Percentiles rank a stretch among this genome's conserved stretches.
These are phyloP conservation scores for Leptodactylus fuscus DNA, from an alignment of 2,113 vertebrate species.

Conservation along the genomic window DNA sequence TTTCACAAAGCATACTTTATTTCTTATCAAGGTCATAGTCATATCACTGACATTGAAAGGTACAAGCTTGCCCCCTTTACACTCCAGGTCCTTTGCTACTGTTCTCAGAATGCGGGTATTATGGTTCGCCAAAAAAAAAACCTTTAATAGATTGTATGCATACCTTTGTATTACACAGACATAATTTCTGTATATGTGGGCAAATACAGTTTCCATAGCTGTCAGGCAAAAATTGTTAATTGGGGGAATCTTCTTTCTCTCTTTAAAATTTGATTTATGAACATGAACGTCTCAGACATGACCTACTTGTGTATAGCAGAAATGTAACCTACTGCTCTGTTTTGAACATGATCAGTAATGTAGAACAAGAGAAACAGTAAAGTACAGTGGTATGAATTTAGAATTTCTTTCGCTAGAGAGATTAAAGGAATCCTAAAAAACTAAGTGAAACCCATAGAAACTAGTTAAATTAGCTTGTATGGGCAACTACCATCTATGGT, in stretches of 20 bases:
- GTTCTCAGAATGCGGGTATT: background rate
- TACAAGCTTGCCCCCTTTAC: background rate
- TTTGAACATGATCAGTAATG: background rate
- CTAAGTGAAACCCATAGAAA: background rate
- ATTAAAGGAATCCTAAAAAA: background rate
- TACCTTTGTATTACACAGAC: no score
- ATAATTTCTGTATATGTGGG: no score
- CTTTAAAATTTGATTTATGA: background rate
- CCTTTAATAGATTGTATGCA: no score
- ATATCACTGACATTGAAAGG: background rate
- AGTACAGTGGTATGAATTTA: background rate
- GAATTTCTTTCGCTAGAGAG: background rate
- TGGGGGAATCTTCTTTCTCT: background rate
- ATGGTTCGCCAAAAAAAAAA: background rate
- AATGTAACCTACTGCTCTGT: background rate
- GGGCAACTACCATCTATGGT: no score
- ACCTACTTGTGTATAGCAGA: background rate
- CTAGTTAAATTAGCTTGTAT: no score
- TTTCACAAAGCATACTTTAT: background rate
- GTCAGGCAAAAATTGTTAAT: background rate
- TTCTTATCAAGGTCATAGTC: background rate
- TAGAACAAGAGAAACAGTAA: background rate
- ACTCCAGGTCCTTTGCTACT: no score
- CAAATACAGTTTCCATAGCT: no score
- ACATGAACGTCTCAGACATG: background rate